Base-by-base conservation (phyloP, 2,888 invertebrate genomes). In the Timema cristinae region DNA sequence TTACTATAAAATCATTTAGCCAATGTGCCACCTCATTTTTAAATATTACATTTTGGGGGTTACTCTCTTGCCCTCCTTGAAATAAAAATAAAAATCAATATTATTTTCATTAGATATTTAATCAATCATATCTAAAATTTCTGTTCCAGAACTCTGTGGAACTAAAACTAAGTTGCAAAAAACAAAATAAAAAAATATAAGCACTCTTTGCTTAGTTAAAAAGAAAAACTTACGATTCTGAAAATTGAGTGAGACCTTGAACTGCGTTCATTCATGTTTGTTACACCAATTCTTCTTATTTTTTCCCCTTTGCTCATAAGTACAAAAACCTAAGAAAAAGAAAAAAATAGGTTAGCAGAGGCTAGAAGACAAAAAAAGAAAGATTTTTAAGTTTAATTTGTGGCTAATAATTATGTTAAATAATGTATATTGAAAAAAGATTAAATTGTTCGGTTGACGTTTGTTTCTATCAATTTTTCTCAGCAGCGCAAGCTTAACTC, bases 161-260 rank as follows among this genome's bases (percentile, higher is more conserved):
- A 32, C 4, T 32, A 32, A 32, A 32, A 32, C 32, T 32, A 32
- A 32, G 1, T 2, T 32, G 32, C 32, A 32, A 32, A 32, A 32
- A 1, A 32, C 1, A 32, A 4, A 2, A 32, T 32, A 32, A 32
- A 1, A 32, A 32, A 32, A 4, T 32, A 32, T 32, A 32, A 32
- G 4, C 32, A 32, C 32, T 32, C 4, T 32, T 32, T 32, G 4
- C 32, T 32, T 32, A 32, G 32, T 15, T 16, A 50, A 50, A 11
- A 72, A 11, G 66, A 67, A 63, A 66, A 71, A 85, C 90, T 88
- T 84, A 93, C 92, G 80, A 95, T 90, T 81, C 93, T 87, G 78
- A 95, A 93, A 78, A 96, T 94, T 0, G 94, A 90, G 81, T 97
- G 96, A 10, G 95, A 95, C 76, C 96, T 85, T 78, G 95, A 95